Evolutionary conservation across 2,113 vertebrate genomes (phyloP).

Genomic region (Porphyrio hochstetteri): DNA sequence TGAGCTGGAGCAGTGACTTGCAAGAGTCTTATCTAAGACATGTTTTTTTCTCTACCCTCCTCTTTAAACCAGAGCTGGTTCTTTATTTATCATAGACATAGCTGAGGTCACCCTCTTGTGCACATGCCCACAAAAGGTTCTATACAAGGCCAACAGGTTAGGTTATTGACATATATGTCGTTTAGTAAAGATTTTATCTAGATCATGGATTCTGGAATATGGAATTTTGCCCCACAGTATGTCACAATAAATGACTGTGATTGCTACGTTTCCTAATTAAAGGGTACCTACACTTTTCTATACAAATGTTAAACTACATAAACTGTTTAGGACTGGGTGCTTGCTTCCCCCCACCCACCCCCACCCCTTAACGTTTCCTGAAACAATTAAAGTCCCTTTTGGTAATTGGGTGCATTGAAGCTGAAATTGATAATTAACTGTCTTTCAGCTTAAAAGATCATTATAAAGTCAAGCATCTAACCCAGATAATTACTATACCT

Average conservation of each 20-base stretch:
- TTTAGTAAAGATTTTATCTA: neutral
- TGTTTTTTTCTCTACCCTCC: neutral
- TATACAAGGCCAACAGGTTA: neutral
- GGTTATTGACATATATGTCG: neutral
- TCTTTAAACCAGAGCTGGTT: neutral
- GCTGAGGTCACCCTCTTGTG: neutral
- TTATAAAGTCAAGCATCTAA: slow-evolving; percentile 81
- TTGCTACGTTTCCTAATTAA: neutral
- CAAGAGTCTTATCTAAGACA: neutral
- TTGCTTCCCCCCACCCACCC: neutral
- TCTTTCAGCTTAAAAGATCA: slow-evolving; percentile 82
- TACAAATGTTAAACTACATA: neutral
- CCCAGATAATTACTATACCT: slow-evolving; percentile 74
- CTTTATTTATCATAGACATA: neutral
- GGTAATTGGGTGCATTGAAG: slow-evolving; percentile 83
- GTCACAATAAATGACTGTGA: neutral
- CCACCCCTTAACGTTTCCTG: neutral
- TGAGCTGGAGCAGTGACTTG: neutral
- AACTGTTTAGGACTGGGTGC: neutral
- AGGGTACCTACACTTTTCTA: neutral
- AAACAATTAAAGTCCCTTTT: slow-evolving; percentile 69
- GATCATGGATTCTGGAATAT: neutral
- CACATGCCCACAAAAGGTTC: neutral
- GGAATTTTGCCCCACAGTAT: neutral
- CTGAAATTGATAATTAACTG: slow-evolving; percentile 87